Evolutionary conservation across 2,113 vertebrate species (phyloP).

Genomic region (Rhinoderma darwinii): DNA sequence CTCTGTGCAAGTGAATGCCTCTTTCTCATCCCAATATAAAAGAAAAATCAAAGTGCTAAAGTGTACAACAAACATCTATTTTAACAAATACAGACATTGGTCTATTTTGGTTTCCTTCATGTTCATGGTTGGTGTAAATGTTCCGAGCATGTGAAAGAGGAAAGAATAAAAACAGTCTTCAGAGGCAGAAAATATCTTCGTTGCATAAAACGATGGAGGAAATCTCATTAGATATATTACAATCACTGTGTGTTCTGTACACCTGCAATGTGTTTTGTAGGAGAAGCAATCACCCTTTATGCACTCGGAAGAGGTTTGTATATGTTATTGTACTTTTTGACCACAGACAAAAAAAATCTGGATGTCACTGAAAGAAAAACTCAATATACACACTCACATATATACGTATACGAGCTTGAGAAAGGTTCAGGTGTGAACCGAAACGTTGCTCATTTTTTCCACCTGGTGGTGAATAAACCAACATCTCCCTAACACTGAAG

Average conservation of each 20-base stretch:
- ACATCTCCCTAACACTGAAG: too few relatives aligned
- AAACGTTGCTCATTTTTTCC: too few relatives aligned
- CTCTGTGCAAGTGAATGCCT: slow-evolving; percentile 73
- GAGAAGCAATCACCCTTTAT: neutral
- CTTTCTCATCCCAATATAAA: slow-evolving; percentile 69
- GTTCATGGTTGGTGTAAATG: neutral
- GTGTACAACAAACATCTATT: slow-evolving; percentile 65
- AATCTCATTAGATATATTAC: neutral
- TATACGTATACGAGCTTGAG: too few relatives aligned
- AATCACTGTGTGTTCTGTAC: neutral
- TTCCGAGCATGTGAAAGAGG: neutral
- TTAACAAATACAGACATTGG: slow-evolving; percentile 30
- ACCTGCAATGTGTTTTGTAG: neutral
- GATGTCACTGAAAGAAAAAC: neutral
- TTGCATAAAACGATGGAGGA: neutral
- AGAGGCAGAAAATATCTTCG: neutral
- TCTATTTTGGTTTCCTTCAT: neutral
- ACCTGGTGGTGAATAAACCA: too few relatives aligned
- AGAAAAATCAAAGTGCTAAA: slow-evolving; percentile 71
- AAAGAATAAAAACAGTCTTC: neutral
- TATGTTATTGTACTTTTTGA: neutral
- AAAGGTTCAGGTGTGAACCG: too few relatives aligned
- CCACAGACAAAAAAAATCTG: neutral
- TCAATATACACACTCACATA: too few relatives aligned
- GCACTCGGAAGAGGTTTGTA: neutral